phyloP scores from a whole-genome alignment of 1,140 invertebrate species.

The Zaprionus inermis region DNA sequence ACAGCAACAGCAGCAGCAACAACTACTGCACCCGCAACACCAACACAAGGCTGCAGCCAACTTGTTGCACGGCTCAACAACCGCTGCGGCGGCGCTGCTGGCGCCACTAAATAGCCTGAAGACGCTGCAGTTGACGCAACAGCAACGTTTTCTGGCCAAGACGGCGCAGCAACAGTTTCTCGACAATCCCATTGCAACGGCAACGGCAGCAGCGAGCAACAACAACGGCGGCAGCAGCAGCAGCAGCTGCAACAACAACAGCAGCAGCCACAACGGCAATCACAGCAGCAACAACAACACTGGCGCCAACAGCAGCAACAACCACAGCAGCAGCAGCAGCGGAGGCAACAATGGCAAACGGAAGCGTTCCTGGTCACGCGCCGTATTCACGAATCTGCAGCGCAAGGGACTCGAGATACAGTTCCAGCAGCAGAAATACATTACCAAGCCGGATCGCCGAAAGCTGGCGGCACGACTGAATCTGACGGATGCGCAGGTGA shows the following conservation, averaged over 20 bases:
- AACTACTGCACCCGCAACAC: conserved; percentile 42
- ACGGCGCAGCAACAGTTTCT: conserved; percentile 40
- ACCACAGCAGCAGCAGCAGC: conserved; percentile 3
- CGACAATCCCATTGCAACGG: conserved; percentile 54
- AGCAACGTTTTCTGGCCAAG: conserved; percentile 64
- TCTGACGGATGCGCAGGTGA: conserved; percentile 96
- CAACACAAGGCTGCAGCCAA: conserved; percentile 35
- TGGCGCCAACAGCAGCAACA: not conserved
- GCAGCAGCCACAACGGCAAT: conserved; percentile 13
- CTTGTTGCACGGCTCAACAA: conserved; percentile 30
- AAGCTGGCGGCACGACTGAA: conserved; percentile 97
- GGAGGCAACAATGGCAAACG: conserved; percentile 86
- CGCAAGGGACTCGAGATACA: conserved; percentile 96
- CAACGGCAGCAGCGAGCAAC: conserved; percentile 24
- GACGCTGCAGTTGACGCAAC: conserved; percentile 60
- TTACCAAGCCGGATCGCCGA: conserved; percentile 97
- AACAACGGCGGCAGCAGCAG: conserved; percentile 40
- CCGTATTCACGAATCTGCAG: conserved; percentile 97
- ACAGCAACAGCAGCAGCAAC: conserved; percentile 47
- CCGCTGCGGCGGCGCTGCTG: conserved; percentile 42
- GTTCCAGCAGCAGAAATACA: conserved; percentile 98
- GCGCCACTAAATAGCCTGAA: conserved; percentile 62
- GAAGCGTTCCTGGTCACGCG: conserved; percentile 96
- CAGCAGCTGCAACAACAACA: conserved; percentile 12
- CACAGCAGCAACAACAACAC: conserved; percentile 17